These are phyloP conservation scores for Aplocera efformata DNA, from an alignment of 2,888 invertebrate genomes.

Conservation along the genomic window DNA sequence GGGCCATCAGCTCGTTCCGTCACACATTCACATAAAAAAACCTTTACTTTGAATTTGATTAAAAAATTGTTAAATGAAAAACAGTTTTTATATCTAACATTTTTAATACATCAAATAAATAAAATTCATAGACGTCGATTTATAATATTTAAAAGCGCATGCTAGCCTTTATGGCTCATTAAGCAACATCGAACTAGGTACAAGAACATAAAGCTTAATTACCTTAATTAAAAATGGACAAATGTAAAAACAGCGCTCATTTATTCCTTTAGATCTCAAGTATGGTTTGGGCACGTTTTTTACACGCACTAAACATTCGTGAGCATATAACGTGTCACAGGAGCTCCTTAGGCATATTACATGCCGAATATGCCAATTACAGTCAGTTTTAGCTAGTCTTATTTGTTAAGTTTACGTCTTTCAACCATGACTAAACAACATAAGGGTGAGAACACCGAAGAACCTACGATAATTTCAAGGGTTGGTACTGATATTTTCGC, in stretches of 20 bases:
- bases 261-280: no score
- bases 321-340: no score
- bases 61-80: not conserved
- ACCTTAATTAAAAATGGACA: conserved; percentile 34
- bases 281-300: conserved; percentile 26
- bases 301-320: not conserved
- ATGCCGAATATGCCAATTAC: not conserved
- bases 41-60: no score
- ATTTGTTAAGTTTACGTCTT: no score
- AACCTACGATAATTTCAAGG: no score
- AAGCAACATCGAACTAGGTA: conserved; percentile 45
- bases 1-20: no score
- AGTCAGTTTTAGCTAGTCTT: no score
- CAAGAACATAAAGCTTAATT: conserved; percentile 47
- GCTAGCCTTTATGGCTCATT: conserved; percentile 42
- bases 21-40: no score
- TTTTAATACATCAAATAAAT: conserved; percentile 73
- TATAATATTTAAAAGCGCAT: conserved; percentile 61
- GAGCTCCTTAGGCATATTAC: not conserved
- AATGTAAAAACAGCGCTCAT: conserved; percentile 44
- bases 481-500: no score
- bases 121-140: conserved; percentile 38
- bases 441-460: no score
- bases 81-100: conserved; percentile 55
- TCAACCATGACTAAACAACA: no score